Evolutionary conservation across 2,113 vertebrate species (phyloP), one percentile per base, ranked within the genome.

Genomic region (Neotragus moschatus): DNA sequence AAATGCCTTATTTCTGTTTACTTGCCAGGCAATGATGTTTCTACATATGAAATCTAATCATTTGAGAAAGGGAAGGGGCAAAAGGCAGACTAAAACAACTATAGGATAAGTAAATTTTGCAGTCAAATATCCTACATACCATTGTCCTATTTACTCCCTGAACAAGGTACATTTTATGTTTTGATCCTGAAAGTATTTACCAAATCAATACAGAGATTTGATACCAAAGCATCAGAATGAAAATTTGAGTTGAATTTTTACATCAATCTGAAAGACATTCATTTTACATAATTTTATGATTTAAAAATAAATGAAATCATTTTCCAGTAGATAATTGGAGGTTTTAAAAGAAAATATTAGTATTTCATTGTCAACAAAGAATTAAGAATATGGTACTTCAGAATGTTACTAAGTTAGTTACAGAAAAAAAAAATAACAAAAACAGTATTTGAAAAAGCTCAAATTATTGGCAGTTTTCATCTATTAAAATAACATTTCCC

Each of bases 251-350:
- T 77, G 53, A 97, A 26, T 6, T 84, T 79, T 87, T 9, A 66
- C 49, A 66, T 16, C 66, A 49, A 82, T 10, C 90, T 84, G 1
- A 81, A 80, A 82, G 15, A 30, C 6, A 56, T 17, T 39, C 5
- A 39, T 43, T 89, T 84, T 93, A 61, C 0, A 80, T 55, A 94
- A 45, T 81, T n/a, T 19, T 70, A 9, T 84, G 12, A 89, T 56
- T 49, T 96, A 84, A 47, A 96, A 88, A 97, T 86, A 77, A 89
- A 79, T 26, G 9, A n/a, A 87, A 82, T 84, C 19, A 6, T 88
- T 88, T 45, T 91, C 8, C 45, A 85, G n/a, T 14, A 80, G 12
- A n/a, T 45, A 25, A 36, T 75, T 86, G 61, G n/a, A 86, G 53
- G 13, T 43, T 66, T 87, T 87, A 33, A 51, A 25, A 93, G 28